Base-by-base conservation (phyloP, 2,113 vertebrate species). In the Chiloscyllium plagiosum region DNA sequence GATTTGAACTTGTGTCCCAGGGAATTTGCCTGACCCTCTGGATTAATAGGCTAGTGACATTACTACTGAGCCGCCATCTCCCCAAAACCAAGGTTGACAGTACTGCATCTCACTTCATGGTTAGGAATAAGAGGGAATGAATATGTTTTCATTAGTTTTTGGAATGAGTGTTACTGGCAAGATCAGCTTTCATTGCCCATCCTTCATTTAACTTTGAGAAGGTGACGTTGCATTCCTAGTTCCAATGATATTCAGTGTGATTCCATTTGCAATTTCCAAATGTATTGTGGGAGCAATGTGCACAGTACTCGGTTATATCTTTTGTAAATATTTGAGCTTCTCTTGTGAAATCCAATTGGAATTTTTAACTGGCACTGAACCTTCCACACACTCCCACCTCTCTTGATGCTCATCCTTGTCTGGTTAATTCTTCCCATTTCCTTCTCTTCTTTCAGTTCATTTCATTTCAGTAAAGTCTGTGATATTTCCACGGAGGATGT, bases 351-450 rank as follows among this genome's bases (percentile, higher is more conserved):
- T 29, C 87, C 87, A 90, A 61, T 92, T 93, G 89, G 61, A 5
- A 66, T 93, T 65, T 92, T 93, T 93, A 22, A 22, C 7, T 66
- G 61, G 33, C 15, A 66, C 61, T 66, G 89, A 22, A 37, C 22
- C 89, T 68, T 93, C 80, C 33, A 33, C 89, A 66, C 17, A 37
- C 33, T 65, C 8, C 33, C 61, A 65, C 19, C 61, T 33, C 87
- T 85, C 83, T 80, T 42, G 50, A 33, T 26, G 50, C 6, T 93
- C 6, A 12, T 17, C 89, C 15, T 37, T 33, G n/a, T 93, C 61
- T 93, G 89, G 61, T 93, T 93, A 93, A 93, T 66, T 93, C 65
- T 93, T n/a, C 61, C 89, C 89, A 68, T 93, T 93, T 93, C 89
- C 61, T 93, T 93, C 89, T 93, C 89, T 93, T 68, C 61, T 66